These are phyloP conservation scores for Lepilemur ruficaudatus DNA, from an alignment of 2,797 vertebrate species.

Conservation along the genomic window DNA sequence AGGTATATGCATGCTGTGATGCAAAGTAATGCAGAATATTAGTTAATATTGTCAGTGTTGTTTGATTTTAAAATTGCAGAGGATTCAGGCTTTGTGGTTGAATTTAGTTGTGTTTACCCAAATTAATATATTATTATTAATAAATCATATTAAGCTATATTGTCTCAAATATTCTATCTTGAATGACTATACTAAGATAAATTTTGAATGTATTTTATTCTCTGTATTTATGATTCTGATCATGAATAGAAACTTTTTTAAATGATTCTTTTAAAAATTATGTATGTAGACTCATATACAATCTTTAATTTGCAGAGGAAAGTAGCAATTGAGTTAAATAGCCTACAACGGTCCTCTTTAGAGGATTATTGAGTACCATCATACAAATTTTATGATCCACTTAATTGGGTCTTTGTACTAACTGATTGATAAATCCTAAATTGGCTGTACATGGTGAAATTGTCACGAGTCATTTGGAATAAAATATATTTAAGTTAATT, in stretches of 20 bases:
- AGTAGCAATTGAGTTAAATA: background rate
- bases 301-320: background rate
- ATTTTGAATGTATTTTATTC: background rate
- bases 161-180: background rate
- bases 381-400: background rate
- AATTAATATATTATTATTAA: background rate
- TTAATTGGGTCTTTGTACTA: background rate
- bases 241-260: background rate
- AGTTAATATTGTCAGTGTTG: background rate
- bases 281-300: background rate
- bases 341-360: background rate
- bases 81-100: background rate
- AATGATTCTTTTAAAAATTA: background rate
- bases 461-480: background rate
- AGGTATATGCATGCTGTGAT: background rate
- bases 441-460: background rate
- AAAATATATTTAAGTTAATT: background rate
- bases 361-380: background rate
- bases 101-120: background rate
- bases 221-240: background rate
- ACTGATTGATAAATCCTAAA: background rate
- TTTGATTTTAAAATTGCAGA: background rate
- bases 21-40: background rate
- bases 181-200: background rate
- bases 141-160: background rate